A percentile compares a stretch with the other conserved stretches of the same genome.
These are phyloP conservation scores for Calliphora vomitoria DNA, from an alignment of 2,888 invertebrate species.

Conservation along the genomic window DNA sequence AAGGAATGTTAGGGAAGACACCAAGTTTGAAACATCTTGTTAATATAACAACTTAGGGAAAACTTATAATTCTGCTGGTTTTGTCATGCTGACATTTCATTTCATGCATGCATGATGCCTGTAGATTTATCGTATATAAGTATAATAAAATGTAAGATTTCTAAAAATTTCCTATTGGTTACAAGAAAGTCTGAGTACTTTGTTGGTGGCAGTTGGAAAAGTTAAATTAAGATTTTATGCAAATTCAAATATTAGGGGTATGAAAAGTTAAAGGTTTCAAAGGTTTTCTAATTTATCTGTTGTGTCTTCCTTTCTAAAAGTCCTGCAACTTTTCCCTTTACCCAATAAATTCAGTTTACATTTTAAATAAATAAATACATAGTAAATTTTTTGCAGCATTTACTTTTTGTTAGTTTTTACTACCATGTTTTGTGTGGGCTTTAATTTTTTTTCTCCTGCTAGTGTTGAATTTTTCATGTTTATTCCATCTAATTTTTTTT, in stretches of 20 bases:
- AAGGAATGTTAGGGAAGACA: too few relatives aligned
- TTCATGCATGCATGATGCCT: too few relatives aligned
- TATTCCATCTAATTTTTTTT: background rate
- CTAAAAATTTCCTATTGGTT: background rate
- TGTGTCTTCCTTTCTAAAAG: too few relatives aligned
- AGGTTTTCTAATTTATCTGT: too few relatives aligned
- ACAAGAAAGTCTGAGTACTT: background rate
- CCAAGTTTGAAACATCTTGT: background rate
- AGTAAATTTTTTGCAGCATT: background rate
- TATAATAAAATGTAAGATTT: background rate
- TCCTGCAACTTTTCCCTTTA: constrained; percentile 1
- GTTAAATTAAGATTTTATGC: constrained; percentile 18
- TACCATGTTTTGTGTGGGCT: constrained; percentile 52
- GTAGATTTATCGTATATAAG: too few relatives aligned
- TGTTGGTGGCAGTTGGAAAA: constrained; percentile 13
- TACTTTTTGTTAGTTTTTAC: constrained; percentile 3
- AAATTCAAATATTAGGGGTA: background rate
- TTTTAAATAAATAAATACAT: background rate
- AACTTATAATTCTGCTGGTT: background rate
- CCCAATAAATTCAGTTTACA: constrained; percentile 21
- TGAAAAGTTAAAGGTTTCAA: too few relatives aligned
- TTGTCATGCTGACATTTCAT: background rate
- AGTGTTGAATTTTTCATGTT: constrained; percentile 32
- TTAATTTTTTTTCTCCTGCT: background rate
- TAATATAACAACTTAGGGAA: too few relatives aligned